A percentile compares a stretch with the other conserved stretches of the same genome.
Conservation (phyloP, 2,888 invertebrate species). For the Perdita meconis region DNA sequence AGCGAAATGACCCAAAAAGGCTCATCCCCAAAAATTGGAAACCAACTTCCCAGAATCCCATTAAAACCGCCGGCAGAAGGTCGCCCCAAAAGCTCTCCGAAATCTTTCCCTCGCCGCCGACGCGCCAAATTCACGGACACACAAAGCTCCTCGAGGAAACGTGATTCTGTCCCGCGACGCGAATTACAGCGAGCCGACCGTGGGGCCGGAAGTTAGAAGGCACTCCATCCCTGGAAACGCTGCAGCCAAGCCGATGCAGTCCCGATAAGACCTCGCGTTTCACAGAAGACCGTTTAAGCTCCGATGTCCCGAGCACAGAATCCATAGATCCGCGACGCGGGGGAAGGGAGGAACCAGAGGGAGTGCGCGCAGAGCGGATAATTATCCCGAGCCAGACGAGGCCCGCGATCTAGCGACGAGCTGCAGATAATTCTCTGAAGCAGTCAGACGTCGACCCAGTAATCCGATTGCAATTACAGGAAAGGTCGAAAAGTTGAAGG, state of each 20-base stretch:
- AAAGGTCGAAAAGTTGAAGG: slow-evolving; percentile 22
- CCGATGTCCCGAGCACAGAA: slow-evolving; percentile 24
- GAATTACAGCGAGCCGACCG: background rate
- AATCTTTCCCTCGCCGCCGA: slow-evolving; percentile 1
- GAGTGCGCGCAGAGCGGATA: slow-evolving; percentile 19
- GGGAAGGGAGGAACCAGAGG: too few relatives aligned
- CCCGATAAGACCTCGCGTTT: slow-evolving; percentile 20
- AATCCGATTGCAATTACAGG: slow-evolving; percentile 21
- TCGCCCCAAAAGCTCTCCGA: background rate
- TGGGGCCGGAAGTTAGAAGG: slow-evolving; percentile 14
- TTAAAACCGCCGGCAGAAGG: too few relatives aligned
- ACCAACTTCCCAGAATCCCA: too few relatives aligned
- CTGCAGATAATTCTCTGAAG: slow-evolving; percentile 34
- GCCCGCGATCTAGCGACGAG: background rate
- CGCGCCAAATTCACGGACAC: background rate
- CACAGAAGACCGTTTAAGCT: slow-evolving; percentile 34
- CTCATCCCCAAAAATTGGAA: too few relatives aligned
- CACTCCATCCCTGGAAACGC: slow-evolving; percentile 8
- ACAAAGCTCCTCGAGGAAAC: background rate
- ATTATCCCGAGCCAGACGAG: slow-evolving; percentile 34
- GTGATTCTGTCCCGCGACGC: slow-evolving; percentile 18
- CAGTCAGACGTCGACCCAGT: slow-evolving; percentile 30
- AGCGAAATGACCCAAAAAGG: too few relatives aligned
- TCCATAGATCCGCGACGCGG: background rate
- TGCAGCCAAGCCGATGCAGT: slow-evolving; percentile 4